phyloP scores from a whole-genome alignment of 2,888 invertebrate genomes.

The Sesia apiformis region DNA sequence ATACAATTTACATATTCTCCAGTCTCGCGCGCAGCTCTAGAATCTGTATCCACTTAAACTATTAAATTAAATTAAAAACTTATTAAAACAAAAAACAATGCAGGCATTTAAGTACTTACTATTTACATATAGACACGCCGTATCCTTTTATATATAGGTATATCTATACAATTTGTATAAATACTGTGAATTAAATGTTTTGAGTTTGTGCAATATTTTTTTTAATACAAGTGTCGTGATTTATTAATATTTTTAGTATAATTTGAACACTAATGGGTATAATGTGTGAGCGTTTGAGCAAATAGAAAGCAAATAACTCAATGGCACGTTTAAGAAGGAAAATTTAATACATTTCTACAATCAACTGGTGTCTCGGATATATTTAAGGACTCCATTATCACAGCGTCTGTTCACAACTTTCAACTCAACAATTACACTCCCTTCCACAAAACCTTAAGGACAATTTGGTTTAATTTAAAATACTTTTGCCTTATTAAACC shows the following conservation, averaged over 20 bases:
- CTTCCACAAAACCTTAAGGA: too few species aligned
- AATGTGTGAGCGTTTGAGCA: too few species aligned
- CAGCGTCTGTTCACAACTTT: too few species aligned
- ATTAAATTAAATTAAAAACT: neutral
- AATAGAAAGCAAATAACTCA: too few species aligned
- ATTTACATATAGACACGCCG: neutral
- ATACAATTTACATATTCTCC: slow-evolving; percentile 1
- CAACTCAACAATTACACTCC: too few species aligned
- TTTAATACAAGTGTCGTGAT: neutral
- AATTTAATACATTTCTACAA: too few species aligned
- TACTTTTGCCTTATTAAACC: too few species aligned
- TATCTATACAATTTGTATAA: neutral
- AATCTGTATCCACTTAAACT: neutral
- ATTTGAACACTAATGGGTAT: too few species aligned
- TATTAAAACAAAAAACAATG: neutral
- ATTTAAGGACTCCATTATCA: too few species aligned
- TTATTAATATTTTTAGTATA: neutral
- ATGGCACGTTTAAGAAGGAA: too few species aligned
- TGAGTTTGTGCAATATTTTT: neutral
- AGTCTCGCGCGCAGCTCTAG: neutral
- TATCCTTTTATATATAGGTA: neutral
- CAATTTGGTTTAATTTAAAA: too few species aligned
- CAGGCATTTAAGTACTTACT: neutral
- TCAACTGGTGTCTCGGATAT: too few species aligned
- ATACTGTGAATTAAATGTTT: neutral